Conservation (phyloP, 2,797 vertebrate genomes). For the Anolis apletophallus region DNA sequence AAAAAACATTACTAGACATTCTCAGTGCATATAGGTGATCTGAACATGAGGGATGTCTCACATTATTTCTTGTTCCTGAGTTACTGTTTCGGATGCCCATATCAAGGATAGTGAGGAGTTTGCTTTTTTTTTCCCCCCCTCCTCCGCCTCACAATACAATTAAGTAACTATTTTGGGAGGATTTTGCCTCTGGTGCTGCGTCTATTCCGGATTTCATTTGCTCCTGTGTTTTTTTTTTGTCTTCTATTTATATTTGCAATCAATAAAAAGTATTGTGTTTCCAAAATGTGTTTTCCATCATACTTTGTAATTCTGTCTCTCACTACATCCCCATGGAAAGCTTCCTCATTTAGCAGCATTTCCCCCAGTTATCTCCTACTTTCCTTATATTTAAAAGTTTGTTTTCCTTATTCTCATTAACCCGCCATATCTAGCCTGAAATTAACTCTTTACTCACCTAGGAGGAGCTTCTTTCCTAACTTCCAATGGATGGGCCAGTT, state of each 20-base stretch:
- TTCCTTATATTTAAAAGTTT: background rate
- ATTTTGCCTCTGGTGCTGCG: background rate
- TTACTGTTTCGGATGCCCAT: background rate
- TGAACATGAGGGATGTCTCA: background rate
- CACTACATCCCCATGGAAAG: background rate
- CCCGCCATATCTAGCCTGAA: no score
- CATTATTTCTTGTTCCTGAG: background rate
- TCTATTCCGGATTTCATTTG: background rate
- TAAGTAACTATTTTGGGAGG: background rate
- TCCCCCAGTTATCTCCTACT: background rate
- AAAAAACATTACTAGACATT: constrained; percentile 24
- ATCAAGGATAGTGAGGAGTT: no score
- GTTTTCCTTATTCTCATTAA: background rate
- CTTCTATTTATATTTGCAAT: background rate
- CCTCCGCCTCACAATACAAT: no score
- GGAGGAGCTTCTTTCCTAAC: no score
- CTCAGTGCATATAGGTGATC: constrained; percentile 9
- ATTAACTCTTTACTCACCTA: no score
- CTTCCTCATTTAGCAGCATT: background rate
- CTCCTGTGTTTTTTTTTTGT: background rate
- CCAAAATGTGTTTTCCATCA: background rate
- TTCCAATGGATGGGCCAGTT: no score
- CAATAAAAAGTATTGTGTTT: background rate
- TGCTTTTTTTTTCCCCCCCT: background rate
- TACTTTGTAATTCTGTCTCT: background rate